phyloP scores from a whole-genome alignment of 2,113 vertebrate species.

The Ifrita kowaldi region DNA sequence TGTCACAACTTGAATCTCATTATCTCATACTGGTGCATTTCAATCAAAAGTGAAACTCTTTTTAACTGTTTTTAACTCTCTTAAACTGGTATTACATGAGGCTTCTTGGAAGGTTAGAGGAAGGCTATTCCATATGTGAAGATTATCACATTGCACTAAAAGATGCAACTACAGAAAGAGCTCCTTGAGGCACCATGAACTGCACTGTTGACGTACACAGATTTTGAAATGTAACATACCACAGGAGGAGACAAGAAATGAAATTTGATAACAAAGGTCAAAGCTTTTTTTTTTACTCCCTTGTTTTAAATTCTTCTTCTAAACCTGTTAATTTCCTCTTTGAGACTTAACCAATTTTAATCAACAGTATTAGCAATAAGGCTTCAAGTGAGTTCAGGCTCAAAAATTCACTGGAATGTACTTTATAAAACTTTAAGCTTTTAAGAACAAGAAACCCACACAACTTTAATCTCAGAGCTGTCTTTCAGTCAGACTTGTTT shows the following conservation, averaged over 20 bases:
- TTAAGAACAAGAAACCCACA: background rate
- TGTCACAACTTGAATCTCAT: background rate
- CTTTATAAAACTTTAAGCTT: background rate
- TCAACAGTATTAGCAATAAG: background rate
- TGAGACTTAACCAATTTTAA: background rate
- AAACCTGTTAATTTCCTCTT: background rate
- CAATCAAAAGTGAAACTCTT: background rate
- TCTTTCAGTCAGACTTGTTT: background rate
- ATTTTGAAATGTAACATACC: background rate
- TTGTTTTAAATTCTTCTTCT: background rate
- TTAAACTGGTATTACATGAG: background rate
- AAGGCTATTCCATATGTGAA: background rate
- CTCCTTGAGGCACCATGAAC: background rate
- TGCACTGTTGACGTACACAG: rapidly evolving
- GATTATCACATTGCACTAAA: background rate
- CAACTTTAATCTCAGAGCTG: background rate
- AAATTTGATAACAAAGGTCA: background rate
- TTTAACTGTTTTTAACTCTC: too few species aligned
- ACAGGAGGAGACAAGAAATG: background rate
- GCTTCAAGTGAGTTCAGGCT: background rate
- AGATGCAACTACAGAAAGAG: background rate
- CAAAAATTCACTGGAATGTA: background rate
- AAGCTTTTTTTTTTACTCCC: background rate
- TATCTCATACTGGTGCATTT: background rate
- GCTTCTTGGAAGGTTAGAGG: background rate